A percentile compares a stretch with the other conserved stretches of the same genome.
phyloP scores from a whole-genome alignment of 1,140 invertebrate genomes.

The Lordiphosa mommai region DNA sequence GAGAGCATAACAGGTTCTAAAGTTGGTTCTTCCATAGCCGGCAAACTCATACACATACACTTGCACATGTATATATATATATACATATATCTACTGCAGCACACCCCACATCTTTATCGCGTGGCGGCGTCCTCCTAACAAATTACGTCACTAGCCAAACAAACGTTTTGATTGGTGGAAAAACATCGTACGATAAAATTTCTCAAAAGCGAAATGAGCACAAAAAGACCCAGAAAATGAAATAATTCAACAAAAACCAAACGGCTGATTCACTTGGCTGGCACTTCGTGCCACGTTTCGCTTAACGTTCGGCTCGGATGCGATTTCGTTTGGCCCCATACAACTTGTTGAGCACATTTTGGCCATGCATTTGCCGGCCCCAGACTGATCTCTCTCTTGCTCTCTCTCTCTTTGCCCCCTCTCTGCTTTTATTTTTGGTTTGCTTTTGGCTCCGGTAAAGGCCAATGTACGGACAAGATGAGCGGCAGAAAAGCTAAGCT shows the following conservation, averaged over 20 bases:
- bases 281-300: slow-evolving; percentile 46
- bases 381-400: slow-evolving; percentile 5
- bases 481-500: slow-evolving; percentile 16
- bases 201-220: slow-evolving; percentile 66
- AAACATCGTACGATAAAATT: slow-evolving; percentile 79
- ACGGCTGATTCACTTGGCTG: slow-evolving; percentile 39
- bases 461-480: slow-evolving; percentile 31
- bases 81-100: background rate
- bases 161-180: slow-evolving; percentile 75
- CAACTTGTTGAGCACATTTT: slow-evolving; percentile 59
- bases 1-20: background rate
- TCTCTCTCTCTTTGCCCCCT: slow-evolving; percentile 1
- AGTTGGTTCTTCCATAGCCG: background rate
- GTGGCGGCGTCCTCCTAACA: slow-evolving; percentile 61
- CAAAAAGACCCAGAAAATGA: slow-evolving; percentile 66
- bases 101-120: slow-evolving; percentile 35
- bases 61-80: background rate
- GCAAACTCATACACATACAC: slow-evolving; percentile 5
- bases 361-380: slow-evolving; percentile 16
- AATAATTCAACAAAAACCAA: slow-evolving; percentile 58
- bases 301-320: slow-evolving; percentile 8
- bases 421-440: slow-evolving; percentile 3
- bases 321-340: slow-evolving; percentile 14
- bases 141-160: slow-evolving; percentile 76
- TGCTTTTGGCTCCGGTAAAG: background rate